A percentile compares a stretch with the other conserved stretches of the same genome.
Conservation (phyloP, 2,888 invertebrate genomes). For the Pardosa pseudoannulata region DNA sequence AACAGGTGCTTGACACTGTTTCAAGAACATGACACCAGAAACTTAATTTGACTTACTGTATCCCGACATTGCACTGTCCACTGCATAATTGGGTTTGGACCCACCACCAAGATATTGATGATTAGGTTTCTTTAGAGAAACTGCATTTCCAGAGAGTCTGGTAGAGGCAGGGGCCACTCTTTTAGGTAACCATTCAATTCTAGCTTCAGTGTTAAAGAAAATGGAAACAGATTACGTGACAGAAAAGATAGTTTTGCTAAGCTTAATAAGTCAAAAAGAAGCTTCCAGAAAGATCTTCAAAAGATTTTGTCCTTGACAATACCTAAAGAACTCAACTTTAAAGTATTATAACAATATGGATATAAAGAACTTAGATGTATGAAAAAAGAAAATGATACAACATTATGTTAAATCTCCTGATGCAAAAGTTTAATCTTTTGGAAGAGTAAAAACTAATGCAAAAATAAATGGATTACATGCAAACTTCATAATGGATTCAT, state of each 20-base stretch:
- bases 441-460: too few species aligned
- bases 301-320: too few species aligned
- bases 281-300: too few species aligned
- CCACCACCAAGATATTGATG: constrained; percentile 51
- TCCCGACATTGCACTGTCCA: constrained; percentile 6
- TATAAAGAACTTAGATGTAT: too few species aligned
- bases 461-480: too few species aligned
- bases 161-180: constrained; percentile 26
- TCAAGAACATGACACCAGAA: constrained; percentile 20
- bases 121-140: constrained; percentile 34
- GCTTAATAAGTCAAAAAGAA: not conserved
- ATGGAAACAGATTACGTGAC: constrained; percentile 21
- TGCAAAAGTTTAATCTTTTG: too few species aligned
- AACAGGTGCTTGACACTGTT: not conserved
- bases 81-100: not conserved
- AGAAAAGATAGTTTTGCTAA: not conserved
- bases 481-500: too few species aligned
- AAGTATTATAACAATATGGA: too few species aligned
- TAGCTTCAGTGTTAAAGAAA: constrained; percentile 55
- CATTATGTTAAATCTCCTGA: too few species aligned
- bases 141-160: constrained; percentile 39
- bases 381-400: too few species aligned
- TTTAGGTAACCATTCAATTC: constrained; percentile 50
- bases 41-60: constrained; percentile 52
- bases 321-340: too few species aligned